Evolutionary conservation across 2,888 invertebrate species (phyloP), one percentile per base, ranked within the genome.

Genomic region (Mesochorus sp.): DNA sequence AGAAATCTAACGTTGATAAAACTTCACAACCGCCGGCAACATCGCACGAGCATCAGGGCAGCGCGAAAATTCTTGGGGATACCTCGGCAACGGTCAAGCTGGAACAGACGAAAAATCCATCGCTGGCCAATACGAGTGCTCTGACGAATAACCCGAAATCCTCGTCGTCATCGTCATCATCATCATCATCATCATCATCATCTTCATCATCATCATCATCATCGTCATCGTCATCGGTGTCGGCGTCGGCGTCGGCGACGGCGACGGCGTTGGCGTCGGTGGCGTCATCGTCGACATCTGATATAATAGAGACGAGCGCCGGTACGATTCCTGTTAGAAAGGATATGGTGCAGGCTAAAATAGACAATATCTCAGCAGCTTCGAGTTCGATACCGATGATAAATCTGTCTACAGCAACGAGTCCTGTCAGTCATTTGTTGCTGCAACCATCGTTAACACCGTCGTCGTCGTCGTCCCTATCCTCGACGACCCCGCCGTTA

Each of bases 351-450:
- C 86, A 86, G 62, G 79, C 84, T 1, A 88, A 88, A 47, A 79
- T 85, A 1, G 88, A 88, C 67, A 88, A 85, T 79, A 78, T 88
- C 2, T 76, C 84, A 0, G 80, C 83, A 37, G 70, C 83, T 0
- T 74, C 82, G 6, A 57, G 80, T 1, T 49, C 85, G 0, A 79
- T 83, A 21, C 76, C 76, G 0, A 47, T 79, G 1, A 59, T 82
- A n/a, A 85, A 82, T 59, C 61, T 82, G 14, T 81, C 75, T 0
- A 62, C 79, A 3, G 44, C 76, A 1, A 57, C 78, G 44, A 81
- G 80, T 68, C 76, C 80, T 0, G 59, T 79, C 14, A 77, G 80
- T 12, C 49, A 78, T 17, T 39, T 75, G 17, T 67, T 83, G 19
- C 62, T 76, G 4, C 83, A 81, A 42, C 59, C 83, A 6, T 76